Percentiles rank a stretch among this genome's conserved stretches.
Conservation (phyloP, 92 coral and sea anemone genomes). For the Actinostola sp. region DNA sequence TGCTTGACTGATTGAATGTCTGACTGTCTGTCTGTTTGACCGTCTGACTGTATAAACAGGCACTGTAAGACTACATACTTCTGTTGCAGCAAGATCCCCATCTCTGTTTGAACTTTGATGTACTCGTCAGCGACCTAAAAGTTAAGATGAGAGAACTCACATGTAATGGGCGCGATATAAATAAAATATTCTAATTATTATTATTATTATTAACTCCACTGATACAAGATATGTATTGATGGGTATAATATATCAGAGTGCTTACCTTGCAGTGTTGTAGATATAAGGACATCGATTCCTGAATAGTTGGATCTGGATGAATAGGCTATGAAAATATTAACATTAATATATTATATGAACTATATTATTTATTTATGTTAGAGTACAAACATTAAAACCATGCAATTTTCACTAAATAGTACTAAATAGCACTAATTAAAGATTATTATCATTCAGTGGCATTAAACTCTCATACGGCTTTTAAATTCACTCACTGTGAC, state of each 20-base stretch:
- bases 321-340: conserved; percentile 56
- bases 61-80: conserved; percentile 43
- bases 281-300: conserved; percentile 65
- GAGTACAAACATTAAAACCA: too few relatives aligned
- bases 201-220: too few relatives aligned
- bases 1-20: too few relatives aligned
- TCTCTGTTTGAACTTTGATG: conserved; percentile 71
- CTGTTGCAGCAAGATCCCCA: conserved; percentile 59
- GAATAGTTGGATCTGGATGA: conserved; percentile 69
- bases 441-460: too few relatives aligned
- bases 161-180: not conserved
- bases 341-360: too few relatives aligned
- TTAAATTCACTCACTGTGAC: not conserved
- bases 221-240: too few relatives aligned
- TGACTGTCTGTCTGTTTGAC: too few relatives aligned
- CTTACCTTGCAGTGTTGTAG: conserved; percentile 68
- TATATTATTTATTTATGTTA: too few relatives aligned
- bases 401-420: too few relatives aligned
- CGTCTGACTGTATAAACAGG: too few relatives aligned
- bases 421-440: too few relatives aligned
- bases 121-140: conserved; percentile 63
- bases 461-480: not conserved
- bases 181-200: too few relatives aligned
- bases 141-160: not conserved
- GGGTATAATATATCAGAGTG: not conserved